Evolutionary conservation across 1,140 invertebrate species (phyloP), one percentile per base, ranked within the genome.

Genomic region (Hermetia illucens): DNA sequence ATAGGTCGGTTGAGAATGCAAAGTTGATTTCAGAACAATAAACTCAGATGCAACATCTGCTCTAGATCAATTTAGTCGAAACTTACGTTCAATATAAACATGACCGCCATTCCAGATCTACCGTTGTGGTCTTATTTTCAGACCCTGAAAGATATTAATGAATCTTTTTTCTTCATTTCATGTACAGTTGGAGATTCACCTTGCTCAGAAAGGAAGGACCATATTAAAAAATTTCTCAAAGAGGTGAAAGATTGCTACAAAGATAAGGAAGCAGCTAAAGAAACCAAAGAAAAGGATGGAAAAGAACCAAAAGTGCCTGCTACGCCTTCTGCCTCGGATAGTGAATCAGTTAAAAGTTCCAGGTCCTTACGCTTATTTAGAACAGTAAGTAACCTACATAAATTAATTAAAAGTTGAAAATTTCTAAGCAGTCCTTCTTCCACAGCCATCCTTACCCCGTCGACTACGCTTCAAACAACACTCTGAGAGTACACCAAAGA

Each of bases 171-270:
- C n/a, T n/a, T n/a, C n/a, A n/a, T n/a, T n/a, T n/a, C n/a, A n/a
- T n/a, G n/a, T n/a, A n/a, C n/a, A n/a, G n/a, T n/a, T n/a, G n/a
- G n/a, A n/a, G n/a, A n/a, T n/a, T n/a, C 41, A 43, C 27, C 37
- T 44, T 51, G 3, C 16, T 5, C 21, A 12, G 56, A 59, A 36
- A 51, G 56, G 10, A 59, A 55, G 33, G 56, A 59, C 36, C 56
- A 57, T 19, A 59, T 59, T 10, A 57, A 59, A 29, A 59, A 59
- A 42, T 59, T 59, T 41, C 57, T 59, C 16, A 59, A 59, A 45
- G 56, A 59, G 39, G 56, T 53, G 19, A 24, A 29, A 34, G 19
- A 30, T 35, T 5, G 22, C 13, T 53, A 53, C 21, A 53, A 54
- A 1, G 50, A 51, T 18, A 57, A 44, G 21, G 12, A 27, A 29